phyloP scores from a whole-genome alignment of 2,113 vertebrate species.

The Triplophysa rosa region DNA sequence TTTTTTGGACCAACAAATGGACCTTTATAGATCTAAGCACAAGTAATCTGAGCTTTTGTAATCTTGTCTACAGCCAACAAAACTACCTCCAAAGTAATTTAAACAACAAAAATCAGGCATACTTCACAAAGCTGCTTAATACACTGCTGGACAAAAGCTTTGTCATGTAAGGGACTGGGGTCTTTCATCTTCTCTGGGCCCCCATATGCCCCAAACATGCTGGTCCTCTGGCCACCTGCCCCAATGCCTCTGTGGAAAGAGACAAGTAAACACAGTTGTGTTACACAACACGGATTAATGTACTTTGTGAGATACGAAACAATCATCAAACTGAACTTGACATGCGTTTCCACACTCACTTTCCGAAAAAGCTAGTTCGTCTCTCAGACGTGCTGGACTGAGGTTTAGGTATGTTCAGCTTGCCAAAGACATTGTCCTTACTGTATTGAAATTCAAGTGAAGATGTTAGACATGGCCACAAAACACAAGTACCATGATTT shows the following conservation, averaged over 20 bases:
- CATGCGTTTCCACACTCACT: constrained; percentile 60
- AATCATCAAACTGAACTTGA: neutral
- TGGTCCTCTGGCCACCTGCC: constrained; percentile 78
- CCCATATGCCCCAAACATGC: constrained; percentile 82
- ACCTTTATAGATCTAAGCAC: too few relatives aligned
- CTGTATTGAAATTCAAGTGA: constrained; percentile 68
- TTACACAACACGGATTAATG: neutral
- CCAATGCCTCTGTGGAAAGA: constrained; percentile 74
- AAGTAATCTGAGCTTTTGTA: too few relatives aligned
- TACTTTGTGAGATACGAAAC: neutral
- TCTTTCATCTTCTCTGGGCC: constrained; percentile 93
- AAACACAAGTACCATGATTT: neutral
- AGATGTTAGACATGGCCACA: constrained; percentile 1
- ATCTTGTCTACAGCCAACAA: too few relatives aligned
- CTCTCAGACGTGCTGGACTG: constrained; percentile 82
- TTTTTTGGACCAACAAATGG: too few relatives aligned
- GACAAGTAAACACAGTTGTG: neutral
- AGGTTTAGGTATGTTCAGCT: constrained; percentile 78
- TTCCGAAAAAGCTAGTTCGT: constrained; percentile 87
- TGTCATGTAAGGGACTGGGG: constrained; percentile 90
- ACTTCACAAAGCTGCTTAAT: constrained; percentile 93
- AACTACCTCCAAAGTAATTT: neutral
- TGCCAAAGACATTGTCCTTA: constrained; percentile 83
- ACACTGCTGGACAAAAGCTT: constrained; percentile 89
- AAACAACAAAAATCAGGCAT: neutral